Conservation (phyloP, 2,888 invertebrate genomes). For the Zonitis immaculata region DNA sequence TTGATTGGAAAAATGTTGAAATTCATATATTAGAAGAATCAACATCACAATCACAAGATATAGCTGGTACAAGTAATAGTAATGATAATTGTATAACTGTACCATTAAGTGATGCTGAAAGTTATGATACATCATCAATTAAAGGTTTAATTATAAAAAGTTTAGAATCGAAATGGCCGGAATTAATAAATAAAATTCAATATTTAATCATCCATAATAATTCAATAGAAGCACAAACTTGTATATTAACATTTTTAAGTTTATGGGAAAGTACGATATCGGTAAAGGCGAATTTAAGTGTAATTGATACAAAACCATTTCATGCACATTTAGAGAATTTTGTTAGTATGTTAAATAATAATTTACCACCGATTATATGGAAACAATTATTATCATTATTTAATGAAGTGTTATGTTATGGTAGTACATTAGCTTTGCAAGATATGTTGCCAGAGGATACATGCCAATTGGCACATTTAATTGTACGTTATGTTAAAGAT, state of each 20-base stretch:
- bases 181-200: conserved; percentile 68
- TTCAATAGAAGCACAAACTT: conserved; percentile 62
- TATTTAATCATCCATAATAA: conserved; percentile 56
- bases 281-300: conserved; percentile 83
- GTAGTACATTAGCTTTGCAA: conserved; percentile 83
- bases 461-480: conserved; percentile 77
- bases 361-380: conserved; percentile 78
- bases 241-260: conserved; percentile 75
- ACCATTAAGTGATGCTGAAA: conserved; percentile 71
- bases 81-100: conserved; percentile 54
- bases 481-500: conserved; percentile 82
- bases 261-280: conserved; percentile 89
- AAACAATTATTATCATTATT: conserved; percentile 79
- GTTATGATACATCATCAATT: conserved; percentile 78
- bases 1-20: conserved; percentile 83
- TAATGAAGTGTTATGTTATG: conserved; percentile 87
- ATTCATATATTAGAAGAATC: conserved; percentile 74
- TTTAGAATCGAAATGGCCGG: conserved; percentile 79
- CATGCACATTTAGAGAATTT: conserved; percentile 80
- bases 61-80: conserved; percentile 34
- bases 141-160: conserved; percentile 83
- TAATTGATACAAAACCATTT: conserved; percentile 84
- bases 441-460: conserved; percentile 85
- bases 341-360: conserved; percentile 62
- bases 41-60: conserved; percentile 41